Conservation (phyloP, 2,113 vertebrate genomes). For the Lontra canadensis region DNA sequence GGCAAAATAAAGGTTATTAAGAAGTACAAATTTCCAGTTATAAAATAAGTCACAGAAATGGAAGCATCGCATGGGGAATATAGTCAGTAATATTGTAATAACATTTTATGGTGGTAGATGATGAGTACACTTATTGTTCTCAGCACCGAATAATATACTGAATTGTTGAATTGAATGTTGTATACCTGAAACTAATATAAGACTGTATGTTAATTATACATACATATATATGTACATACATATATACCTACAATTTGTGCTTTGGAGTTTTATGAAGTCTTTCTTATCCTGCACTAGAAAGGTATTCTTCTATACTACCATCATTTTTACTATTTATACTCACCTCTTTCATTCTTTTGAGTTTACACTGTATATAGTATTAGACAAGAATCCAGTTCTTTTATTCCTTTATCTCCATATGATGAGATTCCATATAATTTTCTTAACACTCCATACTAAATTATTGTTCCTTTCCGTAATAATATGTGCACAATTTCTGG, state of each 20-base stretch:
- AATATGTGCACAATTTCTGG: neutral
- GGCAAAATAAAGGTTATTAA: neutral
- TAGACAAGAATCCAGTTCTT: neutral
- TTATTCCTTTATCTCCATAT: neutral
- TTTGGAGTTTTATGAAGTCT: neutral
- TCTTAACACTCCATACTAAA: neutral
- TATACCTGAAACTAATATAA: neutral
- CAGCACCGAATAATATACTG: neutral
- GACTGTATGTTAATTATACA: neutral
- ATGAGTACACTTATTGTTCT: neutral
- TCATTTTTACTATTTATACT: neutral
- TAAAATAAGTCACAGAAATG: neutral
- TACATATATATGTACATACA: neutral
- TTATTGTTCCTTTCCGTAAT: neutral
- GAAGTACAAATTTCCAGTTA: neutral
- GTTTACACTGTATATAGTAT: neutral
- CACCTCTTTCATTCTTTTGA: neutral
- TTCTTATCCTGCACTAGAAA: neutral
- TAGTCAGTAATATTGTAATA: neutral
- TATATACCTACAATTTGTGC: neutral
- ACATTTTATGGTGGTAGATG: neutral
- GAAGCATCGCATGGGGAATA: neutral
- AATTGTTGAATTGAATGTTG: neutral
- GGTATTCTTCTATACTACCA: neutral
- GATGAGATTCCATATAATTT: neutral